Base-by-base conservation (phyloP, 2,888 invertebrate genomes). In the Ennomos fuscantarius region DNA sequence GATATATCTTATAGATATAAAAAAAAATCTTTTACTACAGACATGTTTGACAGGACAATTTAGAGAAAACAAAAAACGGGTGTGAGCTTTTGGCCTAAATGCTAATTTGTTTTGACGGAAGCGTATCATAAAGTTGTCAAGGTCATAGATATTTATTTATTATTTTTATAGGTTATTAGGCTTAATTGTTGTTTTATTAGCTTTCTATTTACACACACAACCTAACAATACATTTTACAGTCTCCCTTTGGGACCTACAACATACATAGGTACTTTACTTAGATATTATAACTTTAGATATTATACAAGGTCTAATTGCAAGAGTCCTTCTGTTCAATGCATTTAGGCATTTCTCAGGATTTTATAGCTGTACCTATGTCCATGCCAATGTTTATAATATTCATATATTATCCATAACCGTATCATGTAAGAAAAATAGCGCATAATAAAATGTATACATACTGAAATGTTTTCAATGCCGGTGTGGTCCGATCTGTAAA, bases 61-160 rank as follows among this genome's bases (percentile, higher is more conserved):
- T 8, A 46, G 24, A 24, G 24, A 24, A 24, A 24, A 24, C 24
- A 24, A 24, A 24, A 24, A 24, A 24, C 24, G 24, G 13, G 34
- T 24, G 40, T n/a, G 31, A 37, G 24, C 32, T 34, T 48, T 40
- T 48, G 32, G 32, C 8, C 13, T 40, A 50, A 47, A 47, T 57
- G 37, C 24, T 48, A 50, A 47, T 51, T 57, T 33, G 34, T 48
- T 49, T 37, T 55, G 33, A 32, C 11, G 43, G 48, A 49, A 48
- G 43, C 48, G 13, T 43, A 48, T 44, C 44, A 44, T 52, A 40
- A 44, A 53, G 48, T 53, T 44, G 36, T 44, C 58, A 58, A 58
- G 58, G 53, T 53, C 53, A 58, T 42, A 53, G 40, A 49, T 42
- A 32, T 50, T 50, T 55, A 35, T 35, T 39, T 33, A 15, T 12